Conservation (phyloP, 1,140 invertebrate species). For the Drosophila busckii region DNA sequence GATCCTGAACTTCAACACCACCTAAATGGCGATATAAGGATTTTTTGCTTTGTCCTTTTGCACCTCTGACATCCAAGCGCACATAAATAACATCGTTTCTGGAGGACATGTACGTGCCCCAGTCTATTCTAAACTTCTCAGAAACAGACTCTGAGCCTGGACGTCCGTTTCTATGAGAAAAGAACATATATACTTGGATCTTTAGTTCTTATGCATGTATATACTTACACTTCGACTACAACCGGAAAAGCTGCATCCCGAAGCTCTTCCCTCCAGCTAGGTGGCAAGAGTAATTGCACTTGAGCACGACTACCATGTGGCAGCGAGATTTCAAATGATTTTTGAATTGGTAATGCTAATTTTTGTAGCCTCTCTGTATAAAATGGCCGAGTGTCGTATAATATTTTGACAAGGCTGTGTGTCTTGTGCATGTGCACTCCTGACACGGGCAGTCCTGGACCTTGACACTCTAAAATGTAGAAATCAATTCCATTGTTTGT, state of each 20-base stretch:
- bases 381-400: conserved; percentile 87
- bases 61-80: conserved; percentile 91
- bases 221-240: conserved; percentile 87
- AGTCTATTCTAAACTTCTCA: conserved; percentile 91
- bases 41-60: conserved; percentile 88
- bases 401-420: conserved; percentile 85
- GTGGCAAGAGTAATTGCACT: conserved; percentile 88
- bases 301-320: conserved; percentile 88
- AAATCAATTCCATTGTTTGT: conserved; percentile 82
- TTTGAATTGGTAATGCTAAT: conserved; percentile 86
- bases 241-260: conserved; percentile 91
- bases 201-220: neutral
- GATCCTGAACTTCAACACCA: conserved; percentile 92
- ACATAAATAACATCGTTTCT: conserved; percentile 94
- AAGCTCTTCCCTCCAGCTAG: conserved; percentile 90
- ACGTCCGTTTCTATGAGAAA: conserved; percentile 87
- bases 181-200: conserved; percentile 4
- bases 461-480: conserved; percentile 89
- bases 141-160: conserved; percentile 93
- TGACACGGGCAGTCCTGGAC: conserved; percentile 87
- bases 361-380: conserved; percentile 83
- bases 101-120: conserved; percentile 95
- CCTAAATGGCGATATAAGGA: conserved; percentile 89
- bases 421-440: conserved; percentile 84
- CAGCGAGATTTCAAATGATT: conserved; percentile 88